A percentile compares a stretch with the other conserved stretches of the same genome.
These are phyloP conservation scores for Trachymyrmex septentrionalis DNA, from an alignment of 1,140 invertebrate genomes.

Conservation along the genomic window DNA sequence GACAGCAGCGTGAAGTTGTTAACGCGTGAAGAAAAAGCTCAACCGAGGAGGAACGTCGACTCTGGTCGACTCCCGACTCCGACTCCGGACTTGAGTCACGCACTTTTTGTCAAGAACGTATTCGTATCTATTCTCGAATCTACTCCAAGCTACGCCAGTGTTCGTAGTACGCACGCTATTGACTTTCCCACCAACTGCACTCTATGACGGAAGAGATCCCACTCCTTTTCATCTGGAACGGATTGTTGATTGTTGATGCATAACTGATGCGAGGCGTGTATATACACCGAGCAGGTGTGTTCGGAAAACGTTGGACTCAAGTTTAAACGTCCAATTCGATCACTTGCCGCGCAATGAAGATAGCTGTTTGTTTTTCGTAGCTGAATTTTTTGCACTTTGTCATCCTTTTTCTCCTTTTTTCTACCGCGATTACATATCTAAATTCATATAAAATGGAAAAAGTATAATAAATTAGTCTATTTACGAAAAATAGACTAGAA, in stretches of 20 bases:
- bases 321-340: not conserved
- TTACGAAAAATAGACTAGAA: no score
- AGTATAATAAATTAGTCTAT: no score
- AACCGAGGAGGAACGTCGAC: not conserved
- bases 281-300: not conserved
- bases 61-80: not conserved
- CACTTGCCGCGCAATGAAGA: not conserved
- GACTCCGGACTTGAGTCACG: not conserved
- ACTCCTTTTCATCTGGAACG: not conserved
- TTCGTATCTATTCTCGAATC: no score
- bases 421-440: no score
- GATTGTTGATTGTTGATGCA: slow-evolving; percentile 40
- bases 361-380: not conserved
- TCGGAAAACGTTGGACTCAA: not conserved
- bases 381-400: not conserved
- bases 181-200: slow-evolving; percentile 14
- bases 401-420: not conserved
- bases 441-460: no score
- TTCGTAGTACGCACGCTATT: not conserved
- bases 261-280: not conserved
- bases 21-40: not conserved
- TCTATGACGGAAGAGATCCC: not conserved
- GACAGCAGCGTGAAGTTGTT: not conserved
- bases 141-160: not conserved
- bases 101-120: slow-evolving; percentile 4